These are phyloP conservation scores for Protobothrops flavoviridis DNA, from an alignment of 2,113 vertebrate species.

Conservation along the genomic window DNA sequence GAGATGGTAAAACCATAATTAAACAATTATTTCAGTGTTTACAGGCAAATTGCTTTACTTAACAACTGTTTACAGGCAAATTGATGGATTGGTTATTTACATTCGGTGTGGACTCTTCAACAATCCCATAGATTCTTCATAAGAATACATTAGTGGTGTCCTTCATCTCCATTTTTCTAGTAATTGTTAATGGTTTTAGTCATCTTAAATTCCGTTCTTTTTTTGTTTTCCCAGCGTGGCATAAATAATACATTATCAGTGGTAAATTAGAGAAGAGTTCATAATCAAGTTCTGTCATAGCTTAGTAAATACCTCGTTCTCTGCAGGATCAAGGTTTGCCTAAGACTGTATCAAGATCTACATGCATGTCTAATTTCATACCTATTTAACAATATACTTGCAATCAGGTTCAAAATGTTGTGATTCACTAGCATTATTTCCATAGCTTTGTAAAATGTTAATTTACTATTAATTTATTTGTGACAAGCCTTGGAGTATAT, in stretches of 20 bases:
- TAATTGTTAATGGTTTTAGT: not conserved
- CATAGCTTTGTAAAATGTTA: not conserved
- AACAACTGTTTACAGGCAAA: not conserved
- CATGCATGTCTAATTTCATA: not conserved
- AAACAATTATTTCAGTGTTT: not conserved
- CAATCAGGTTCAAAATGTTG: not conserved
- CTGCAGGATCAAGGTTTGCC: not conserved
- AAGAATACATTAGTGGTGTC: not conserved
- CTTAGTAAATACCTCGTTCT: not conserved
- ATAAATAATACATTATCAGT: not conserved
- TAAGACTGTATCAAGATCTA: not conserved
- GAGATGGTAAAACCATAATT: conserved; percentile 50
- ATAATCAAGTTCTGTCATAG: not conserved
- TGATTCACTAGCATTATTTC: not conserved
- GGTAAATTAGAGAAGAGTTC: not conserved
- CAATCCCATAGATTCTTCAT: not conserved
- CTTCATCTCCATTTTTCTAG: not conserved
- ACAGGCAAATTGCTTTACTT: not conserved
- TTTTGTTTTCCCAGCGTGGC: not conserved
- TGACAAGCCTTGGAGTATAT: not conserved
- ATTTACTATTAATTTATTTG: not conserved
- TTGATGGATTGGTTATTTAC: not conserved
- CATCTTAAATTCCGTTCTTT: not conserved
- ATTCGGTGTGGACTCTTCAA: not conserved
- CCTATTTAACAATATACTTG: not conserved